Evolutionary conservation across 2,888 invertebrate genomes (phyloP), one percentile per base, ranked within the genome.

Genomic region (Dermolepida albohirtum): DNA sequence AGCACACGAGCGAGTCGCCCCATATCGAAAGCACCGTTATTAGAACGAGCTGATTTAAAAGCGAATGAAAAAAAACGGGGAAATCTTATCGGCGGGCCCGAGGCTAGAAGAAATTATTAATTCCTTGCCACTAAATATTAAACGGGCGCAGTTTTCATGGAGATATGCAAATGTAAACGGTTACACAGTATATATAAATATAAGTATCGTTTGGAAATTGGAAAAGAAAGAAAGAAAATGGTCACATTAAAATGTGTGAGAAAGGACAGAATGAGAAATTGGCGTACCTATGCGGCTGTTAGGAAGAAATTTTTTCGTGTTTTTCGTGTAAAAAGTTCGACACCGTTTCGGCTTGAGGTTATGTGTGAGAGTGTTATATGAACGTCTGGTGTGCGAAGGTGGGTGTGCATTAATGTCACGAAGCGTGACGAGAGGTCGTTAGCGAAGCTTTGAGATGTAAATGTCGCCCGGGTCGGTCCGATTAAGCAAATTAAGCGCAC

Each of bases 381-480:
- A 39, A 40, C 16, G 66, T 41, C 40, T 41, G 49, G 40, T 17
- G 50, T 40, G 66, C 27, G 29, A 41, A 34, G 49, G 59, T 49
- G 59, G 66, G 57, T 64, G 64, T 67, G 67, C 63, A 59, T 65
- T 65, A 64, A 66, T 72, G 73, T 72, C 70, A 69, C 72, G 67
- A 71, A 76, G 78, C 78, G 77, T 77, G 77, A 76, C 78, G 76
- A 64, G 69, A 66, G 73, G 75, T 77, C 76, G 77, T 78, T 78
- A 75, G 74, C 71, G 69, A 68, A 66, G 71, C 76, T 78, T 77
- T 78, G 74, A 75, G 75, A 78, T 78, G 78, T 74, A 76, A 78
- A 78, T 77, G 72, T 70, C 71, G 70, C 69, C 66, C 55, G 64
- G 72, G 72, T 70, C 69, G 69, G 73, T 66, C 66, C 71, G 73